A percentile compares a stretch with the other conserved stretches of the same genome.
Conservation (phyloP, 2,888 invertebrate species). For the Gasteruption jaculator region DNA sequence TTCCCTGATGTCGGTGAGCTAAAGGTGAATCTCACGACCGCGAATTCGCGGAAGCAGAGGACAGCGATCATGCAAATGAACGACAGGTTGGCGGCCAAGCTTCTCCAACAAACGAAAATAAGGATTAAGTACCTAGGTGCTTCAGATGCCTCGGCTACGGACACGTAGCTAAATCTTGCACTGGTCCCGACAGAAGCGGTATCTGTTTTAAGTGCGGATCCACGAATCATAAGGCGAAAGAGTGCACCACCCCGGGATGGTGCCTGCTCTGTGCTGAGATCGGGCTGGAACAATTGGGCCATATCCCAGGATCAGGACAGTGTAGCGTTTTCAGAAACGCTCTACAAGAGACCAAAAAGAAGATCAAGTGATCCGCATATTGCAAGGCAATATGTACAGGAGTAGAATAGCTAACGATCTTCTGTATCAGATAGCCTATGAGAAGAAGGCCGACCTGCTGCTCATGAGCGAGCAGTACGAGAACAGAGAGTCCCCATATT, state of each 20-base stretch:
- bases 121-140: no score
- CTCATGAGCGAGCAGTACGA: conserved; percentile 8
- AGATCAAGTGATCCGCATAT: conserved; percentile 10
- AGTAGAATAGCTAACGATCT: conserved; percentile 11
- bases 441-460: conserved; percentile 8
- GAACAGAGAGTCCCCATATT: neutral
- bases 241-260: conserved; percentile 4
- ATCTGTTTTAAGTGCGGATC: conserved; percentile 13
- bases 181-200: conserved; percentile 8
- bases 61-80: no score
- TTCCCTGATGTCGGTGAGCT: no score
- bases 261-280: conserved; percentile 15
- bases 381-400: conserved; percentile 12
- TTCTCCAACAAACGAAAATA: no score
- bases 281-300: conserved; percentile 5
- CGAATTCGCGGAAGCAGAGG: no score
- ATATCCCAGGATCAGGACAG: conserved; percentile 4
- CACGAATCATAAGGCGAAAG: conserved; percentile 4
- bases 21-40: no score
- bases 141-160: no score
- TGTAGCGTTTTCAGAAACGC: conserved; percentile 9
- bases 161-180: conserved; percentile 3
- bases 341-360: conserved; percentile 9
- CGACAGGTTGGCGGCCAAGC: no score
- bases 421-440: conserved; percentile 9